Base-by-base conservation (phyloP, 2,113 vertebrate genomes). In the Nycticebus coucang region DNA sequence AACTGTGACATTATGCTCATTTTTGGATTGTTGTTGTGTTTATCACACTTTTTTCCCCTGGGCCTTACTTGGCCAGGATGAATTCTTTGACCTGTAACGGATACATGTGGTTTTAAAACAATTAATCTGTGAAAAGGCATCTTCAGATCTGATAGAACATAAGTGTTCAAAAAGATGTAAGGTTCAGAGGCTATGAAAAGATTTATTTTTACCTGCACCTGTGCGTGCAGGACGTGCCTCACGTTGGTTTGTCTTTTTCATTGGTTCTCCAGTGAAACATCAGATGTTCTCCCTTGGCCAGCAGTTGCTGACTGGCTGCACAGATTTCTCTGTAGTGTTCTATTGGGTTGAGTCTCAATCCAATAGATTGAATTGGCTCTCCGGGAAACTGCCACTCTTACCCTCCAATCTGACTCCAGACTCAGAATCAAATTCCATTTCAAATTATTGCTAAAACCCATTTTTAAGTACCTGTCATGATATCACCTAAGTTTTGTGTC, bases 71-170 rank as follows among this genome's bases (percentile, higher is more conserved):
- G n/a, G 50, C 62, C 57, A 64, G 45, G 78, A 82, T 64, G 81
- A 64, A 1, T 85, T 97, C 50, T 97, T 28, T 78, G 75, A 50
- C 80, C 35, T 91, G 0, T 71, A 93, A 80, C 9, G 6, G 19
- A 83, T 69, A 74, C 6, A 35, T 50, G 14, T 88, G 59, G 72
- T 87, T 94, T 89, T 96, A 85, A 79, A 83, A 30, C 11, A 13
- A 94, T 50, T 77, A 95, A 77, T 93, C 84, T 90, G 45, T 90
- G 81, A 50, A 57, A 87, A 95, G 57, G 37, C 62, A 90, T 50
- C 68, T 89, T 93, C 19, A 82, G 41, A 72, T 66, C 22, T 26
- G 3, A 92, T 59, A 85, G 41, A 92, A 69, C 50, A 5, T n/a
- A 55, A 68, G 21, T 59, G 2, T 87, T 72, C 84, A 80, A 74